These are phyloP conservation scores for Hymenopus coronatus DNA, from an alignment of 2,888 invertebrate species.

Conservation along the genomic window DNA sequence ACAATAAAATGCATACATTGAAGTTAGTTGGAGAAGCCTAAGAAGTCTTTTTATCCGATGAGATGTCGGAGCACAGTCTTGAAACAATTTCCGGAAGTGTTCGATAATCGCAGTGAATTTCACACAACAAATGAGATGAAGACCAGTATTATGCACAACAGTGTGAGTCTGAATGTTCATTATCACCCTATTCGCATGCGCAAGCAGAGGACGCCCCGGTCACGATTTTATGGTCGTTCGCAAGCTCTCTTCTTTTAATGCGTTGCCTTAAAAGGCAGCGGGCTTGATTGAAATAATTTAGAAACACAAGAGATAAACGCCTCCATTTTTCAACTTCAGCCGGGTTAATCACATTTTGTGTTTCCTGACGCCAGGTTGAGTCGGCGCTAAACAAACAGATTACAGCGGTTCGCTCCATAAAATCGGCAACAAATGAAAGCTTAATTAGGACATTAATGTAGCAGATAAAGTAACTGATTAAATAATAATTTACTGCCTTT, in stretches of 20 bases:
- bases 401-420: background rate
- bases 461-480: background rate
- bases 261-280: background rate
- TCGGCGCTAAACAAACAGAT: background rate
- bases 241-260: background rate
- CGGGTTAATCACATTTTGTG: background rate
- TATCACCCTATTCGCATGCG: background rate
- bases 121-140: no score
- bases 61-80: no score
- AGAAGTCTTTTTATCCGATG: no score
- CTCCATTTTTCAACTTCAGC: background rate
- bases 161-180: background rate
- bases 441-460: background rate
- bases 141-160: background rate
- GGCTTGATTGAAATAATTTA: background rate
- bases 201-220: background rate
- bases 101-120: no score
- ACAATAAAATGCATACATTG: no score
- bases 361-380: background rate
- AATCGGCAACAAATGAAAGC: background rate
- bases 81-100: no score
- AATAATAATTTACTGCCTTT: background rate
- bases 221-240: background rate
- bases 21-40: no score
- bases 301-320: background rate